phyloP scores from a whole-genome alignment of 2,888 invertebrate species.

The Tetropium fuscum region DNA sequence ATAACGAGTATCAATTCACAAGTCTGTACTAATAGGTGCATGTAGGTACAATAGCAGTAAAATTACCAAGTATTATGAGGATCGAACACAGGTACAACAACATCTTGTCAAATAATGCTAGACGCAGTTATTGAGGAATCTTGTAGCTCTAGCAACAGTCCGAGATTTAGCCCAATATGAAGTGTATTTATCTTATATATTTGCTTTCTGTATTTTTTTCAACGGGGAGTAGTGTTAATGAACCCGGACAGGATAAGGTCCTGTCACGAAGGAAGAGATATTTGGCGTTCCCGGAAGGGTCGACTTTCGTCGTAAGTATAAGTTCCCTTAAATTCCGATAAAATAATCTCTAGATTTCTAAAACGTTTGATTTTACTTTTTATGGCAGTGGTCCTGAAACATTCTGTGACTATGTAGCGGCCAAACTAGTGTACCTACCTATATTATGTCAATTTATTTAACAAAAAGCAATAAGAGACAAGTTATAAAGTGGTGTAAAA shows the following conservation, averaged over 20 bases:
- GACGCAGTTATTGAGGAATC: conserved; percentile 19
- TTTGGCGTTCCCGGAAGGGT: conserved; percentile 78
- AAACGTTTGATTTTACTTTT: too few relatives aligned
- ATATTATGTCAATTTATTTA: too few relatives aligned
- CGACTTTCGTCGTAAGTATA: conserved; percentile 76
- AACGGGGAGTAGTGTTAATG: conserved; percentile 5
- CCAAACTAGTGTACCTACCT: too few relatives aligned
- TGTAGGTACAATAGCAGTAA: not conserved
- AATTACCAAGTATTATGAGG: not conserved
- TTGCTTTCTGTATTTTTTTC: conserved; percentile 14
- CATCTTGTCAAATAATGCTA: conserved; percentile 1
- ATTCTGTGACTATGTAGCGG: too few relatives aligned
- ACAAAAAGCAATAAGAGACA: not conserved
- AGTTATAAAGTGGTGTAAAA: not conserved
- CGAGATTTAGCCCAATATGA: conserved; percentile 2
- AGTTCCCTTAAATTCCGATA: not conserved
- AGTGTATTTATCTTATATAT: conserved; percentile 24
- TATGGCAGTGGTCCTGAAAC: too few relatives aligned
- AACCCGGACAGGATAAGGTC: conserved; percentile 51
- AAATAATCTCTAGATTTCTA: too few relatives aligned
- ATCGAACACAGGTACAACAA: conserved; percentile 14
- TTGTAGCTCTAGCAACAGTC: conserved; percentile 7
- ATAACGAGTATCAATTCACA: conserved; percentile 15
- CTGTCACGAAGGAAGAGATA: conserved; percentile 73
- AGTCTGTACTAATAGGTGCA: conserved; percentile 5